Base-by-base conservation (phyloP, 2,888 invertebrate species). In the Pteria penguin region DNA sequence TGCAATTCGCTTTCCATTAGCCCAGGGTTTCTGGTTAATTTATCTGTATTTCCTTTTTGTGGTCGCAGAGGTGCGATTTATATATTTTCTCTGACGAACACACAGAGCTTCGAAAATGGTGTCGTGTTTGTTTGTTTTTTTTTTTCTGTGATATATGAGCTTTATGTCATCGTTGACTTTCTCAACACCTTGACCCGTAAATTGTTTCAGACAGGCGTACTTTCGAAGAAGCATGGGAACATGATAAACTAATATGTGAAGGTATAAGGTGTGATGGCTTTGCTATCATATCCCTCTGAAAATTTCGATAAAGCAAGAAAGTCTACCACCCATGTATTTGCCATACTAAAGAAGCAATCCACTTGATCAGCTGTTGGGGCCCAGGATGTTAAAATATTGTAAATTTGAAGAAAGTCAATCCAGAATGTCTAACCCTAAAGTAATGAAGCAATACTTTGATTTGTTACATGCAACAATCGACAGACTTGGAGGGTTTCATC, bases 121-220 rank as follows among this genome's bases (percentile, higher is more conserved):
- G 32, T 36, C 33, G 22, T 71, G 71, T 61, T 62, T 71, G 54
- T 71, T 62, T 29, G 71, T n/a, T n/a, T n/a, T n/a, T n/a, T n/a
- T 52, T 31, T 71, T 71, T 31, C 71, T 52, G 26, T 71, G 71
- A 52, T 71, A 62, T 2, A 71, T 72, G 2, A 72, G 18, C 27
- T 72, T 72, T 1, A 57, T 72, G 26, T 72, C 63, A 36, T 72
- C 72, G 29, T 72, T 72, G 27, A 8, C 32, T 36, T 72, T 63
- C 27, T 72, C 72, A 22, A 72, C 72, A 3, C 63, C 72, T 57
- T 72, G 72, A 18, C 72, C 72, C 26, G 72, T 65, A 33, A 72
- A 58, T 24, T 57, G 55, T 54, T 72, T 72, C 33, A 72, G 55
- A 5, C 72, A n/a, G 11, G 22, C n/a, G n/a, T 32, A 55, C 1